Evolutionary conservation across 1,140 invertebrate genomes (phyloP).

Genomic region (Cydia fagiglandana): DNA sequence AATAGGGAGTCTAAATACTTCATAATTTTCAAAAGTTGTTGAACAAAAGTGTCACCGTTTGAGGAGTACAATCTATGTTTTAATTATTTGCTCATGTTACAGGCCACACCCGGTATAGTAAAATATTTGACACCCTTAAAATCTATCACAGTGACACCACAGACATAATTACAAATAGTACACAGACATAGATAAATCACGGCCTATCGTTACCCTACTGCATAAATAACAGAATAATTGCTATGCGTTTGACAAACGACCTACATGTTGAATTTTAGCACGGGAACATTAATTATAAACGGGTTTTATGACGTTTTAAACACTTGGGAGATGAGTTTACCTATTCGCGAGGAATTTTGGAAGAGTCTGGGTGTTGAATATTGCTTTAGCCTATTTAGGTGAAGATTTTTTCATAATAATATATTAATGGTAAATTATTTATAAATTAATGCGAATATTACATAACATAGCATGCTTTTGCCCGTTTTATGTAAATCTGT

Average conservation of each 20-base stretch:
- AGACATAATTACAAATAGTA: constrained; percentile 6
- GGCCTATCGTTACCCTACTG: constrained; percentile 54
- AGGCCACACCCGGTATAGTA: too few relatives aligned
- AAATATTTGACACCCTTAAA: neutral
- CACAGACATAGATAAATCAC: constrained; percentile 39
- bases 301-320: constrained; percentile 24
- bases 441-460: too few relatives aligned
- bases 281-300: constrained; percentile 35
- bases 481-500: too few relatives aligned
- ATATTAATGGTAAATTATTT: too few relatives aligned
- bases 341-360: neutral
- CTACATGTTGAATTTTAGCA: constrained; percentile 45
- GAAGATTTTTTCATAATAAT: neutral
- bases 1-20: too few relatives aligned
- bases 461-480: too few relatives aligned
- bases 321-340: constrained; percentile 13
- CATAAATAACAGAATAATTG: constrained; percentile 75
- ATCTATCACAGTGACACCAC: neutral
- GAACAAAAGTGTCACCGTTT: too few relatives aligned
- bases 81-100: too few relatives aligned
- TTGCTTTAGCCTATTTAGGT: neutral
- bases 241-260: constrained; percentile 50
- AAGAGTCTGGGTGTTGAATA: neutral
- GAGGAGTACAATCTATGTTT: too few relatives aligned
- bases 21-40: too few relatives aligned